Evolutionary conservation across 2,888 invertebrate genomes (phyloP).

Genomic region (Cephus nigrinus): DNA sequence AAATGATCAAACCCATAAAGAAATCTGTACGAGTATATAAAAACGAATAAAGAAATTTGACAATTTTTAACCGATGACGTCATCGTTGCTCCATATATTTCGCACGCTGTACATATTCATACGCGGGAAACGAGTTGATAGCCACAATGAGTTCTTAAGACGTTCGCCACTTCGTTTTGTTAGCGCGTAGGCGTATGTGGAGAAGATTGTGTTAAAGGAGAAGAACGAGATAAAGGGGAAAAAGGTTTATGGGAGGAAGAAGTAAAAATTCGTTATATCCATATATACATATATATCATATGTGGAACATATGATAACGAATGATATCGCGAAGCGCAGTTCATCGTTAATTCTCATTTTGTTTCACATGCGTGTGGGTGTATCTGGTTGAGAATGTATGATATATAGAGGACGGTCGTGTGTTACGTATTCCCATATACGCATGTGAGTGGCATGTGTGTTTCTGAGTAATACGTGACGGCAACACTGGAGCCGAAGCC

Average conservation of each 20-base stretch:
- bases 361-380: background rate
- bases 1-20: background rate
- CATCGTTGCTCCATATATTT: background rate
- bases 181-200: background rate
- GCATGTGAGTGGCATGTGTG: background rate
- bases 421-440: background rate
- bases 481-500: slow-evolving; percentile 24
- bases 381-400: background rate
- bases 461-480: slow-evolving; percentile 2
- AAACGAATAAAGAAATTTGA: too few species aligned
- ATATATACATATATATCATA: background rate
- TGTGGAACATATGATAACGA: background rate
- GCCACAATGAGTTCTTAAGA: background rate
- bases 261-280: background rate
- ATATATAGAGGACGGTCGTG: background rate
- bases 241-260: background rate
- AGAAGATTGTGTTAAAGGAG: background rate
- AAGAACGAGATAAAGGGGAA: background rate
- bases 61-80: background rate
- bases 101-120: background rate
- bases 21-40: background rate
- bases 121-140: background rate
- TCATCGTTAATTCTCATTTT: background rate
- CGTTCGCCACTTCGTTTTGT: background rate
- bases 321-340: background rate